phyloP scores from a whole-genome alignment of 1,140 invertebrate genomes.

The Phocides pigmalion region DNA sequence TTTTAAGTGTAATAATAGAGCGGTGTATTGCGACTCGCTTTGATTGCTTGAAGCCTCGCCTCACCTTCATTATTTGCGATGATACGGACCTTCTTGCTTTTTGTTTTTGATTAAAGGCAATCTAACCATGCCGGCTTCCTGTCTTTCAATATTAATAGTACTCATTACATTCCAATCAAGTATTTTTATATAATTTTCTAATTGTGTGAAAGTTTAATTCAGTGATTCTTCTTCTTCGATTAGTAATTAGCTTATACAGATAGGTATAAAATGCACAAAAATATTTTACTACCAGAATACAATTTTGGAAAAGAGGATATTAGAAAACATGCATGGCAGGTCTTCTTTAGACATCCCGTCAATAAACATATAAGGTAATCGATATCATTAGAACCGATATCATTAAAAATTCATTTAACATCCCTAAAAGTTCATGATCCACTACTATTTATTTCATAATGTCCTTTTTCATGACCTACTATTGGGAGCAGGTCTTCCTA shows the following conservation, averaged over 20 bases:
- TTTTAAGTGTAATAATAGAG: constrained; percentile 68
- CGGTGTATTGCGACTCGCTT: constrained; percentile 53
- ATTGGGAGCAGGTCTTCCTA: too few relatives aligned
- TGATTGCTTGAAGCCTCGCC: constrained; percentile 55
- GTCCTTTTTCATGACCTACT: too few relatives aligned
- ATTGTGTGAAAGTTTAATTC: background rate
- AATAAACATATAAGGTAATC: too few relatives aligned
- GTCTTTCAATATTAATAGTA: constrained; percentile 25
- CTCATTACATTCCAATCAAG: constrained; percentile 18
- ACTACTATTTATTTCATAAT: too few relatives aligned
- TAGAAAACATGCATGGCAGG: too few relatives aligned
- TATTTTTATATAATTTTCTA: background rate
- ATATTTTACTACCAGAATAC: too few relatives aligned
- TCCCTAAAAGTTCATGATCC: too few relatives aligned
- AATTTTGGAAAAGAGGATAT: too few relatives aligned
- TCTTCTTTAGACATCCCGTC: too few relatives aligned
- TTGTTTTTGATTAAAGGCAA: constrained; percentile 53
- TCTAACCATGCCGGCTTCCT: constrained; percentile 35
- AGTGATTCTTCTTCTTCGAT: background rate
- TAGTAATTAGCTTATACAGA: background rate
- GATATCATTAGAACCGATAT: too few relatives aligned
- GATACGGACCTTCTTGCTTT: constrained; percentile 66
- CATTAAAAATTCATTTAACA: too few relatives aligned
- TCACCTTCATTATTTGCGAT: constrained; percentile 75
- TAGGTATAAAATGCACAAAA: too few relatives aligned